phyloP scores from a whole-genome alignment of 2,113 vertebrate species.

The Calidris pygmaea region DNA sequence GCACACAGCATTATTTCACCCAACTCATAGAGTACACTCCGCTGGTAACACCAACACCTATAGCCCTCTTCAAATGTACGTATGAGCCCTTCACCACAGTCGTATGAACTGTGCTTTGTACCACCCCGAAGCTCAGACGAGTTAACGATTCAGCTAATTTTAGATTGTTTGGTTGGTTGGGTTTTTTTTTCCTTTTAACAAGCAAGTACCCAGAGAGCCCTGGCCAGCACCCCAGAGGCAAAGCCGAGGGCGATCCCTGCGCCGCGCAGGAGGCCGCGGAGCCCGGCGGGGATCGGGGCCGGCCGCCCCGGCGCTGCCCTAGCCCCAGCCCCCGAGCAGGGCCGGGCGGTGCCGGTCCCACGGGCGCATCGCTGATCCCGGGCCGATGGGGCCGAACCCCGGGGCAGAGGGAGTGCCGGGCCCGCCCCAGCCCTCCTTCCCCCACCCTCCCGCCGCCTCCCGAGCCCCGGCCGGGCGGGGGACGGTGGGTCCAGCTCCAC shows the following conservation, averaged over 20 bases:
- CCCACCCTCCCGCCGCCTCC: background rate
- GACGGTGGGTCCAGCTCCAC: background rate
- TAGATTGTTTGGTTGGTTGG: too few relatives aligned
- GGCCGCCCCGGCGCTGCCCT: too few relatives aligned
- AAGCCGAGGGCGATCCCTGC: background rate
- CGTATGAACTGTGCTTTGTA: fast-evolving
- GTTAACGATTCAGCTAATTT: background rate
- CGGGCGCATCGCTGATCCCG: background rate
- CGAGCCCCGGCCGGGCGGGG: background rate
- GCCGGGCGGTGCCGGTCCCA: too few relatives aligned
- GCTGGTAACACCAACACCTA: background rate
- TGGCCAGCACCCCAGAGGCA: background rate
- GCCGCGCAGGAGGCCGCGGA: background rate
- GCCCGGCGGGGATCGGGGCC: too few relatives aligned
- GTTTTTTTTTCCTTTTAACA: too few relatives aligned
- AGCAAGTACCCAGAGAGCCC: background rate
- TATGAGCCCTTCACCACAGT: background rate
- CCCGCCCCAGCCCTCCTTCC: background rate
- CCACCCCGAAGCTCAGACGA: background rate
- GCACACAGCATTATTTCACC: fast-evolving
- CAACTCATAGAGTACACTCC: fast-evolving
- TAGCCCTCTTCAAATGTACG: fast-evolving
- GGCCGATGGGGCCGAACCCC: background rate
- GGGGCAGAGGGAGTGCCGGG: background rate
- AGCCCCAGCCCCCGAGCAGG: too few relatives aligned